phyloP scores from a whole-genome alignment of 2,888 invertebrate species.

The Drosophila rellima region DNA sequence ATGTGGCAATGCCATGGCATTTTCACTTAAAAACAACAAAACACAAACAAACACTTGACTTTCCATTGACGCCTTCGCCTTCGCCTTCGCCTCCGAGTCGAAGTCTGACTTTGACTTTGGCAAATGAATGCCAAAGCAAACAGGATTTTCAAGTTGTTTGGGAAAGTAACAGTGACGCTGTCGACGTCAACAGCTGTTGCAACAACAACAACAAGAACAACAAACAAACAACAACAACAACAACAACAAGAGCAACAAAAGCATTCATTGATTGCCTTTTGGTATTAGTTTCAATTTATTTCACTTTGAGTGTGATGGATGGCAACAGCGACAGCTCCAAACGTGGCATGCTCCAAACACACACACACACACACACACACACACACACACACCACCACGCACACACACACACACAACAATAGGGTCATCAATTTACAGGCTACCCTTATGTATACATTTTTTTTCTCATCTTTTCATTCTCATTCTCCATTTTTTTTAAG shows the following conservation, averaged over 20 bases:
- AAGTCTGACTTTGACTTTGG: constrained; percentile 53
- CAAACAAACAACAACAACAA: constrained; percentile 17
- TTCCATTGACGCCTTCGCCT: constrained; percentile 47
- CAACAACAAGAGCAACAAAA: constrained; percentile 16
- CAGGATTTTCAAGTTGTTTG: constrained; percentile 71
- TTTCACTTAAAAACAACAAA: constrained; percentile 39
- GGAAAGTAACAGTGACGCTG: constrained; percentile 62
- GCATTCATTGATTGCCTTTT: constrained; percentile 77
- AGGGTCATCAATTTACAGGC: constrained; percentile 60
- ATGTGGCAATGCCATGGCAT: constrained; percentile 16
- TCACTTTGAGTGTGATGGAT: constrained; percentile 80
- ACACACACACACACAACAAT: constrained; percentile 32
- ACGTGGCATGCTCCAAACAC: constrained; percentile 52
- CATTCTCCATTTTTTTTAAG: neutral
- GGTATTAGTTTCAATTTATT: constrained; percentile 81
- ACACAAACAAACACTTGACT: constrained; percentile 46
- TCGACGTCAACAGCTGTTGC: constrained; percentile 50
- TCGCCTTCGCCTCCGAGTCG: neutral
- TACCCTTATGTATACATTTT: constrained; percentile 25
- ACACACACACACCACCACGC: constrained; percentile 15
- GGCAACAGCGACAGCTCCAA: constrained; percentile 68
- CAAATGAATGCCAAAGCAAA: constrained; percentile 62
- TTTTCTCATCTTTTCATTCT: neutral
- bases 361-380: constrained; percentile 8
- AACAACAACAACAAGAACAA: constrained; percentile 21